Evolutionary conservation across 2,797 vertebrate genomes (phyloP), one percentile per base, ranked within the genome.

Genomic region (Ctenochaetus hawaiiensis): DNA sequence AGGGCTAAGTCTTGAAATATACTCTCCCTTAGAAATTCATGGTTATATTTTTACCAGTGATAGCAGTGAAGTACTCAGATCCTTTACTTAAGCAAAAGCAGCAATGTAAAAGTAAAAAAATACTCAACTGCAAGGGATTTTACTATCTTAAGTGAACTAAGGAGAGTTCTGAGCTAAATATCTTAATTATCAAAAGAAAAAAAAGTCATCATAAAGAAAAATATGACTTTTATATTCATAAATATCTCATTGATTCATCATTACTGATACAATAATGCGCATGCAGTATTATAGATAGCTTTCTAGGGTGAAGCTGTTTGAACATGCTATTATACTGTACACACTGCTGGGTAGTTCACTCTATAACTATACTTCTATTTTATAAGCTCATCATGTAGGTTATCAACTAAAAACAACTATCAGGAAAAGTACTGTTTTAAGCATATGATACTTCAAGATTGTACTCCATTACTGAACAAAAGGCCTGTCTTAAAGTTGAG

Each of bases 11-110:
- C 30, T 2, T 18, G 23, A 66, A 44, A 43, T 57, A 3, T 10
- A n/a, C 16, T 9, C 53, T 47, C 11, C 10, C 37, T 45, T 54
- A 64, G n/a, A 30, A 73, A 73, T 51, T 54, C 34, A 66, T 51
- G 0, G 41, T 37, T 48, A 17, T 4, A 30, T 45, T 39, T 60
- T 65, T 51, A 34, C n/a, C 63, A 64, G 11, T 65, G 13, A 47
- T 9, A 13, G 14, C 16, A 58, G n/a, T 43, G 12, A 61, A 23
- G 2, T 59, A 45, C 45, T 26, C 16, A 47, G 2, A 41, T 53
- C 2, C 4, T 56, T 34, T n/a, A 34, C 9, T 41, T n/a, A 13
- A 44, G 12, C n/a, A 39, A 41, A 72, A 18, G 6, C 30, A 37
- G 4, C 6, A 26, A 20, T 12, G n/a, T 2, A 48, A 20, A 0